phyloP scores from a whole-genome alignment of 2,888 invertebrate genomes.

The Nomada fabriciana region DNA sequence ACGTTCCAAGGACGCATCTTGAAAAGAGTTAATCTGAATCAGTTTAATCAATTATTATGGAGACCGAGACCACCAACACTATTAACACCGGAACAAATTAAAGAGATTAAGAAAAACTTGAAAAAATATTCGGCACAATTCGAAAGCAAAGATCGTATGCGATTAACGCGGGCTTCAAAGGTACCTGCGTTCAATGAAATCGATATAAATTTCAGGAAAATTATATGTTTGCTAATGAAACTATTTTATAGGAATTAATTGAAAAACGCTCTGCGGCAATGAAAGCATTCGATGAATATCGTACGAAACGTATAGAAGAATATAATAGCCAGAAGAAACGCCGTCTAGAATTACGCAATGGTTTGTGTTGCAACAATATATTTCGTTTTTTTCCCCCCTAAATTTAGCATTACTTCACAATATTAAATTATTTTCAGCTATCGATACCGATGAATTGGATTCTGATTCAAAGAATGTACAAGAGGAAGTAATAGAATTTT shows the following conservation, averaged over 20 bases:
- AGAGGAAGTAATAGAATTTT: slow-evolving; percentile 98
- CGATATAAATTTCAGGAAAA: not conserved
- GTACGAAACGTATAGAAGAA: slow-evolving; percentile 90
- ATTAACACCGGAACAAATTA: slow-evolving; percentile 93
- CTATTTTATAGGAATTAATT: slow-evolving; percentile 89
- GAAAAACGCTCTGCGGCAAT: slow-evolving; percentile 95
- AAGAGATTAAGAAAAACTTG: slow-evolving; percentile 98
- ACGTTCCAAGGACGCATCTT: slow-evolving; percentile 96
- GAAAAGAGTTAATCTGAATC: slow-evolving; percentile 94
- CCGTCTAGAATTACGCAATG: slow-evolving; percentile 93
- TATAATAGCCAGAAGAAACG: slow-evolving; percentile 92
- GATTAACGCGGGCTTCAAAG: slow-evolving; percentile 96
- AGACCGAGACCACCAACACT: slow-evolving; percentile 96
- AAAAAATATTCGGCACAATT: slow-evolving; percentile 98
- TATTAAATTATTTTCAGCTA: slow-evolving; percentile 86
- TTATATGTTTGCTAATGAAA: not conserved
- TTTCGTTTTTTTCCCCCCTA: not conserved
- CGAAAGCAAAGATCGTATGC: slow-evolving; percentile 97
- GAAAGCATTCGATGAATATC: slow-evolving; percentile 93
- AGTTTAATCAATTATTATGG: slow-evolving; percentile 98
- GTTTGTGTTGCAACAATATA: slow-evolving; percentile 86
- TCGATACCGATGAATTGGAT: slow-evolving; percentile 97
- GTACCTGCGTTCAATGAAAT: slow-evolving; percentile 76
- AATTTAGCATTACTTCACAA: not conserved
- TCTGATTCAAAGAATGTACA: slow-evolving; percentile 94